Conservation (phyloP, 2,113 vertebrate species). For the Rhea americana region DNA sequence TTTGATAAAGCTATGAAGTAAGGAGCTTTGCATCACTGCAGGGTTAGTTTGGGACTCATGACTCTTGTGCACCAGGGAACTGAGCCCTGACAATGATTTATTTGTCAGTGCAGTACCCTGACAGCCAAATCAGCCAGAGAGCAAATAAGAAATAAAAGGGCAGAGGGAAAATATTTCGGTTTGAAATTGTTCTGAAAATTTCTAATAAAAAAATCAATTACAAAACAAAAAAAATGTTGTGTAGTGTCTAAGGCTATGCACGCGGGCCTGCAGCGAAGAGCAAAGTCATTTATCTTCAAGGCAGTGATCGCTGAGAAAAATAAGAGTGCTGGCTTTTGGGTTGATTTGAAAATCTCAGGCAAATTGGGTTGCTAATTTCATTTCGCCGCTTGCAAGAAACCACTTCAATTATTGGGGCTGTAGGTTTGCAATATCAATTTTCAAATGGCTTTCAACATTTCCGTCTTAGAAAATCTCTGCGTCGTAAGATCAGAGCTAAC, state of each 20-base stretch:
- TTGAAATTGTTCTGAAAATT: conserved; percentile 68
- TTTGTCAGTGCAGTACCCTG: conserved; percentile 40
- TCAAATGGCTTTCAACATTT: background rate
- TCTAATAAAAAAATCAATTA: conserved; percentile 70
- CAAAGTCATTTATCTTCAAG: conserved; percentile 64
- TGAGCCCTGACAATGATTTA: conserved; percentile 63
- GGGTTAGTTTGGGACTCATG: background rate
- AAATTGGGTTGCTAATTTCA: conserved; percentile 41
- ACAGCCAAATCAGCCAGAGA: conserved; percentile 49
- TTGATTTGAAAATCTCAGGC: conserved; percentile 25
- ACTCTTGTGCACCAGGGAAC: background rate
- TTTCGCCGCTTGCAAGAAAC: background rate
- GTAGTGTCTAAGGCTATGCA: background rate
- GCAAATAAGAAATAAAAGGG: conserved; percentile 55
- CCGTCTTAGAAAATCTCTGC: background rate
- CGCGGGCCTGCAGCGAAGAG: background rate
- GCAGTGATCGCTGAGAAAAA: background rate
- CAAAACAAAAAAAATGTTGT: background rate
- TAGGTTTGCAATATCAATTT: background rate
- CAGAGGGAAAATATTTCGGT: conserved; percentile 47
- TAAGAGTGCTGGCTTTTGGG: background rate
- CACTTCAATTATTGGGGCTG: background rate
- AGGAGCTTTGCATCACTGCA: background rate
- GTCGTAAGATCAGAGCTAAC: background rate
- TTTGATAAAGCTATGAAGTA: background rate